These are phyloP conservation scores for Enteromius trimaculatus DNA, from an alignment of 2,797 vertebrate species.

Conservation along the genomic window DNA sequence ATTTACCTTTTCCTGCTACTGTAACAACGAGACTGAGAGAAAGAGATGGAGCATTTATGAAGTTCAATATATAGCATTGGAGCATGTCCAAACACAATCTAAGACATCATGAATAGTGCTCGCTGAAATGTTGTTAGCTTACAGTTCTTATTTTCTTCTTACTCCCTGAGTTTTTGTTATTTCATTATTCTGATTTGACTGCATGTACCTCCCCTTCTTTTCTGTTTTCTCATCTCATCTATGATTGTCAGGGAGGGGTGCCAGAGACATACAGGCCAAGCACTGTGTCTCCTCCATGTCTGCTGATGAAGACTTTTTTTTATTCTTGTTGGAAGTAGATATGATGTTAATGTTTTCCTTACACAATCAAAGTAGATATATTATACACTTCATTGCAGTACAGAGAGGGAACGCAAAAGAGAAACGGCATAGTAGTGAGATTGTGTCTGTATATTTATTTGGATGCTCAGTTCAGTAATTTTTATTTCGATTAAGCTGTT, in stretches of 20 bases:
- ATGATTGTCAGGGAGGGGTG: constrained; percentile 20
- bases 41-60: constrained; percentile 2
- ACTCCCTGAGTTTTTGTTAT: constrained; percentile 7
- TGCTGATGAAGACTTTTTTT: constrained; percentile 22
- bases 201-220: constrained; percentile 6
- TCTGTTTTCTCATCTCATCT: constrained; percentile 39
- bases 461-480: not conserved
- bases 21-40: constrained; percentile 36
- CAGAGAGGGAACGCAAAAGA: not conserved
- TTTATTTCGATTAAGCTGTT: not conserved
- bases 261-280: constrained; percentile 11
- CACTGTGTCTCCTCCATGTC: constrained; percentile 42
- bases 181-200: constrained; percentile 24
- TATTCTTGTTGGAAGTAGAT: constrained; percentile 13
- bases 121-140: constrained; percentile 43
- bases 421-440: not conserved
- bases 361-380: constrained; percentile 9
- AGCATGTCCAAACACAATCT: constrained; percentile 23
- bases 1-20: constrained; percentile 62
- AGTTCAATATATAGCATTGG: constrained; percentile 29
- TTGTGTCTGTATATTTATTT: constrained; percentile 1
- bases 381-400: not conserved
- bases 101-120: constrained; percentile 11
- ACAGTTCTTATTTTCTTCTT: not conserved
- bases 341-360: constrained; percentile 29